Evolutionary conservation across 2,888 invertebrate species (phyloP), one percentile per base, ranked within the genome.

Genomic region (Megaustenia siamemsis): DNA sequence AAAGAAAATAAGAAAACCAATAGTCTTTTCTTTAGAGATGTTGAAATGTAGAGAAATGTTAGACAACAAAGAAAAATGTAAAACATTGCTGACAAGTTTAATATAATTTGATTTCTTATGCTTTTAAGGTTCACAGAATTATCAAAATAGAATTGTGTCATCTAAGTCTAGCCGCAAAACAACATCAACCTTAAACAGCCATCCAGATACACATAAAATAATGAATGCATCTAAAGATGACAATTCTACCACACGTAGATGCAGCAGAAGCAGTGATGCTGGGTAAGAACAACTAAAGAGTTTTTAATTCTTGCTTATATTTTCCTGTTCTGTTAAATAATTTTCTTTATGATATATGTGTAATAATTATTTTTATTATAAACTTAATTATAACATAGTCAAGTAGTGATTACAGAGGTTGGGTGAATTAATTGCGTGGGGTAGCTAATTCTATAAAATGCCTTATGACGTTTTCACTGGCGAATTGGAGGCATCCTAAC

Each of bases 111-210:
- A 24, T 24, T 66, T 15, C 6, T 87, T 8, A 86, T 12, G 28
- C 28, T 10, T 49, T 73, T 4, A 49, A 86, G 66, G 86, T 88
- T 77, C 89, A 87, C 28, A 89, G 86, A 78, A 82, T 73, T 69
- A 87, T 83, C 35, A 45, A 15, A 88, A 88, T 0, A 86, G 90
- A 35, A 89, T 90, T 24, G 90, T 89, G 80, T 89, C 89, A 53
- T 86, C 87, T 18, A 89, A 90, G n/a, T 88, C 83, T 24, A 84
- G 88, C 21, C 87, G 88, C 63, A 91, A 91, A 56, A 89, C 90
- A 73, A 88, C 89, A 82, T 88, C 88, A 84, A 90, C 91, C 82
- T 89, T 93, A 81, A 89, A 90, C 82, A 91, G 91, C 86, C 90
- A 92, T 76, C 89, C 89, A 49, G 91, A 92, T 78, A 89, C 92